phyloP scores from a whole-genome alignment of 2,113 vertebrate species.

The Aspiorhynchus laticeps region DNA sequence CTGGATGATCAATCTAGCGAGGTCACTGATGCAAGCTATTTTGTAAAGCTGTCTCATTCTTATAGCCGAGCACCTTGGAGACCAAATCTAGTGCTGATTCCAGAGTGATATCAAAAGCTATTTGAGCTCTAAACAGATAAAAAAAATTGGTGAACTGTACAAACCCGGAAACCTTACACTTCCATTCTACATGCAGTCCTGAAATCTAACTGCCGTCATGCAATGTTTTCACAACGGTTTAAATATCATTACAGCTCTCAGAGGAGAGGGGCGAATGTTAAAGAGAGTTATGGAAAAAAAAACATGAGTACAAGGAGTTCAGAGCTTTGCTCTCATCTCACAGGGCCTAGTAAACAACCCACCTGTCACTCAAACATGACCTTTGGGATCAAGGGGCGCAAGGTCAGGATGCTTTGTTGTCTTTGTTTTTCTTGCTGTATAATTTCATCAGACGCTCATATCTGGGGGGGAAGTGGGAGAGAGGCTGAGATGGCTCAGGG shows the following conservation, averaged over 20 bases:
- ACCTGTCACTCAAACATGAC: constrained; percentile 29
- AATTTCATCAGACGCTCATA: background rate
- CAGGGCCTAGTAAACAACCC: background rate
- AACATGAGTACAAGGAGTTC: background rate
- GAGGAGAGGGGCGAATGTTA: background rate
- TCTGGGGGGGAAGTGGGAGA: background rate
- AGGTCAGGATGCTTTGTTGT: background rate
- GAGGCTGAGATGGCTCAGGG: background rate
- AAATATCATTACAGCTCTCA: background rate
- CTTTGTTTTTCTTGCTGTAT: constrained; percentile 4
- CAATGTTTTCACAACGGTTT: background rate
- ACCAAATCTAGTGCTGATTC: constrained; percentile 11
- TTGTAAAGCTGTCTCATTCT: background rate
- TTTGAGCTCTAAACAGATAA: background rate
- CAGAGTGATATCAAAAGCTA: constrained; percentile 4
- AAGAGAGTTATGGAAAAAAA: background rate
- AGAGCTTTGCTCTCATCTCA: background rate
- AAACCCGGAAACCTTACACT: background rate
- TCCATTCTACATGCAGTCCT: background rate
- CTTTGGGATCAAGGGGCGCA: background rate
- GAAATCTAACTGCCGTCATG: background rate
- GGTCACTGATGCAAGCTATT: constrained; percentile 15
- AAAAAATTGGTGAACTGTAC: background rate
- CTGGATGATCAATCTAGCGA: constrained; percentile 28
- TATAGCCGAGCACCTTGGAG: background rate